phyloP scores from a whole-genome alignment of 1,140 invertebrate species.

The Asobara japonica region DNA sequence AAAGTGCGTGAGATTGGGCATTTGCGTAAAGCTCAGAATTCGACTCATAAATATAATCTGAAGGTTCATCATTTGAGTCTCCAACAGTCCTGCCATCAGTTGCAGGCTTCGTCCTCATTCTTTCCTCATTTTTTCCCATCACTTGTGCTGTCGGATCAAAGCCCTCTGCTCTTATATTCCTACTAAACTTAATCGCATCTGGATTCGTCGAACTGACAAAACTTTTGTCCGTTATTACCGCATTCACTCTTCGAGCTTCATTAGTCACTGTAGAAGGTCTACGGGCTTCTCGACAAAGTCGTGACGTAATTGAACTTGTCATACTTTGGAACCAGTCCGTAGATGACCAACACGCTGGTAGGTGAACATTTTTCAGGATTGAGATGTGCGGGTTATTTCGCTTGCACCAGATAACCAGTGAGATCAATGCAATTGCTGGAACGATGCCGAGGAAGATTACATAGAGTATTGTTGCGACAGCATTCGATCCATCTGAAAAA shows the following conservation, averaged over 20 bases:
- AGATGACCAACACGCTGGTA: constrained; percentile 77
- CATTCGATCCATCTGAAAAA: constrained; percentile 73
- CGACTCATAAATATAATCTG: background rate
- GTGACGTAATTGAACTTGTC: background rate
- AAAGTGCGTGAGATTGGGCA: background rate
- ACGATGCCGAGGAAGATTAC: constrained; percentile 86
- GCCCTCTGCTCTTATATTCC: constrained; percentile 52
- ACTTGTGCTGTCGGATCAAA: constrained; percentile 28
- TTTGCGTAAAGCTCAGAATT: background rate
- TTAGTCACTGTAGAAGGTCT: constrained; percentile 56
- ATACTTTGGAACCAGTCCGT: constrained; percentile 46
- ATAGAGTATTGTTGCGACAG: constrained; percentile 79
- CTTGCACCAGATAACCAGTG: constrained; percentile 78
- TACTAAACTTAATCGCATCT: constrained; percentile 68
- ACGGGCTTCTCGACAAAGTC: background rate
- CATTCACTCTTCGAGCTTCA: constrained; percentile 53
- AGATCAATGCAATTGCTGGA: constrained; percentile 73
- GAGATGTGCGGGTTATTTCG: constrained; percentile 73
- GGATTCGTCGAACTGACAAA: constrained; percentile 79
- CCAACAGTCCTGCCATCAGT: background rate
- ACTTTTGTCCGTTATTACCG: constrained; percentile 73
- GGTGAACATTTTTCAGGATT: constrained; percentile 72
- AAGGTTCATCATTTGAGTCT: too few species aligned
- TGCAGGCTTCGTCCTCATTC: background rate
- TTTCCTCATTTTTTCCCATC: background rate